Conservation (phyloP, 2,888 invertebrate genomes). For the Melikaiella ostensackeni region DNA sequence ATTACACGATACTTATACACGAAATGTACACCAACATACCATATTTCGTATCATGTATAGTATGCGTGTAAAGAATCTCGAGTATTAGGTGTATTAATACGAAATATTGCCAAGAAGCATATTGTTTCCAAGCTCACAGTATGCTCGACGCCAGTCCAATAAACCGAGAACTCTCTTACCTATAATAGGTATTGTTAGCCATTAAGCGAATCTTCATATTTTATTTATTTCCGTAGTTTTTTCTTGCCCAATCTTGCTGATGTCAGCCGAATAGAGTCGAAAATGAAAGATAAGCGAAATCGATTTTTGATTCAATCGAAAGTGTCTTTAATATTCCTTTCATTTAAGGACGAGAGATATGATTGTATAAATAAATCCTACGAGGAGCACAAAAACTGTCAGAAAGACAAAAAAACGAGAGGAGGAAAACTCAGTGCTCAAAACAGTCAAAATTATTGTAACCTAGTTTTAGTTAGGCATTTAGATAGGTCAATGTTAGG, state of each 20-base stretch:
- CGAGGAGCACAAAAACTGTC: slow-evolving; percentile 4
- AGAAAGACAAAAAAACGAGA: slow-evolving; percentile 7
- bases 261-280: not conserved
- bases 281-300: not conserved
- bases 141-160: slow-evolving; percentile 46
- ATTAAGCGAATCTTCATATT: slow-evolving; percentile 10
- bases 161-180: slow-evolving; percentile 45
- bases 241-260: slow-evolving; percentile 31
- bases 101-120: slow-evolving; percentile 32
- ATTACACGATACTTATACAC: not conserved
- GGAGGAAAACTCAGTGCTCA: slow-evolving; percentile 31
- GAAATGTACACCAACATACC: not conserved
- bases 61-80: slow-evolving; percentile 18
- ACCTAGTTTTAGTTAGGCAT: slow-evolving; percentile 43
- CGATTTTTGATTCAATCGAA: not conserved
- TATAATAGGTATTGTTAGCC: slow-evolving; percentile 49
- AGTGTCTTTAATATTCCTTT: not conserved
- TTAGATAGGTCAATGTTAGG: slow-evolving; percentile 47
- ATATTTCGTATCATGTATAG: slow-evolving; percentile 17
- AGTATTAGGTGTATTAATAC: slow-evolving; percentile 5
- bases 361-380: not conserved
- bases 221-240: slow-evolving; percentile 37
- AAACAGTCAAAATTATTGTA: slow-evolving; percentile 36
- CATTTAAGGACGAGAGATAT: not conserved
- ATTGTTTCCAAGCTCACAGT: slow-evolving; percentile 46